phyloP scores from a whole-genome alignment of 2,888 invertebrate genomes.

The Chymomyza amoena region DNA sequence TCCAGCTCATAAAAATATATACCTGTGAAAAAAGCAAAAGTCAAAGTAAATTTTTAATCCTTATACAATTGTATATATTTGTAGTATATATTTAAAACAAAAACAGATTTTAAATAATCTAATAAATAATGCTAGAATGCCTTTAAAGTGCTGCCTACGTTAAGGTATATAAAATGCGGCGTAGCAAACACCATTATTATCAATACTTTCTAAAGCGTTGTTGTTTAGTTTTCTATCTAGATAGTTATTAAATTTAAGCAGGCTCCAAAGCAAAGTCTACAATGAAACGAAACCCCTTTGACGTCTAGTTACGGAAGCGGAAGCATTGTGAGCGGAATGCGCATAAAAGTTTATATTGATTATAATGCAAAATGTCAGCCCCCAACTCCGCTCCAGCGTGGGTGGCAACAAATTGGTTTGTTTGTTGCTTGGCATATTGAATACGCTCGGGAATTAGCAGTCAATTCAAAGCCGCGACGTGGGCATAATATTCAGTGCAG shows the following conservation, averaged over 20 bases:
- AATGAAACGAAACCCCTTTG: background rate
- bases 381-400: conserved; percentile 3
- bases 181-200: conserved; percentile 3
- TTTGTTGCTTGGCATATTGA: conserved; percentile 35
- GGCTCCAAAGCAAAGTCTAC: background rate
- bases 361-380: conserved; percentile 46
- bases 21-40: too few species aligned
- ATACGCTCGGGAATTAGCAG: conserved; percentile 65
- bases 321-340: conserved; percentile 52
- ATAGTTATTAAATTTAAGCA: background rate
- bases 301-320: conserved; percentile 40
- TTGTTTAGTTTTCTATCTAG: background rate
- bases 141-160: too few species aligned
- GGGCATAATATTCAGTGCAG: background rate
- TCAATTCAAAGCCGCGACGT: conserved; percentile 5
- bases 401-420: conserved; percentile 64
- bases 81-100: too few species aligned
- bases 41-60: too few species aligned
- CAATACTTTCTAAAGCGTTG: conserved; percentile 16
- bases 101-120: too few species aligned
- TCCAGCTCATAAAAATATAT: too few species aligned
- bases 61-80: too few species aligned
- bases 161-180: too few species aligned
- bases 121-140: too few species aligned
- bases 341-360: conserved; percentile 74